Conservation (phyloP, 2,888 invertebrate species). For the Hecatera dysodea region DNA sequence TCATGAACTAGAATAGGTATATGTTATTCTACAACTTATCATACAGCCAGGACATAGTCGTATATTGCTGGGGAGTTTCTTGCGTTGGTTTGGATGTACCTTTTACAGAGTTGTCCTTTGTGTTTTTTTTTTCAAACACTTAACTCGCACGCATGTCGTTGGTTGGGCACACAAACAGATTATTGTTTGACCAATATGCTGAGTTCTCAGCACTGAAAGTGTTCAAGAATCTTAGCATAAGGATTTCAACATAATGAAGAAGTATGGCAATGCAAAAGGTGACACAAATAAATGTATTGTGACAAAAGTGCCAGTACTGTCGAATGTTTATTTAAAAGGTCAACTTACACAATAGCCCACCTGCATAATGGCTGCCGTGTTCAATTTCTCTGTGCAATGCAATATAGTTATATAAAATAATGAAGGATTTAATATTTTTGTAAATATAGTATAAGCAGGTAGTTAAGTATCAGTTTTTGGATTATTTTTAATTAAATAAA, state of each 20-base stretch:
- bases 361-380: neutral
- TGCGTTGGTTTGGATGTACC: too few species aligned
- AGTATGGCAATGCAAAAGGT: neutral
- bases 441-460: too few species aligned
- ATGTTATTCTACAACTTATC: neutral
- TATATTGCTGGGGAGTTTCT: neutral
- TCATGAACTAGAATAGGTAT: neutral
- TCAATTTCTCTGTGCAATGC: neutral
- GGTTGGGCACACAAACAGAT: too few species aligned
- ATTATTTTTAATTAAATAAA: too few species aligned
- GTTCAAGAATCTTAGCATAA: neutral
- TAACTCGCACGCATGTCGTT: too few species aligned
- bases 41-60: rapidly evolving
- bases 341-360: constrained; percentile 20
- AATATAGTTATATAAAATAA: neutral
- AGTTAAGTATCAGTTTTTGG: too few species aligned
- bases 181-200: too few species aligned
- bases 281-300: neutral
- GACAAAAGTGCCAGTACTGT: constrained; percentile 15
- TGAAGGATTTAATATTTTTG: neutral
- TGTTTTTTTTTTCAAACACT: too few species aligned
- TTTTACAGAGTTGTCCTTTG: too few species aligned
- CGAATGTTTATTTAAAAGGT: constrained; percentile 24
- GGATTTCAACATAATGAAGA: neutral
- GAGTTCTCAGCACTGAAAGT: too few species aligned